Base-by-base conservation (phyloP, 1,140 invertebrate species). In the Trialeurodes vaporariorum region DNA sequence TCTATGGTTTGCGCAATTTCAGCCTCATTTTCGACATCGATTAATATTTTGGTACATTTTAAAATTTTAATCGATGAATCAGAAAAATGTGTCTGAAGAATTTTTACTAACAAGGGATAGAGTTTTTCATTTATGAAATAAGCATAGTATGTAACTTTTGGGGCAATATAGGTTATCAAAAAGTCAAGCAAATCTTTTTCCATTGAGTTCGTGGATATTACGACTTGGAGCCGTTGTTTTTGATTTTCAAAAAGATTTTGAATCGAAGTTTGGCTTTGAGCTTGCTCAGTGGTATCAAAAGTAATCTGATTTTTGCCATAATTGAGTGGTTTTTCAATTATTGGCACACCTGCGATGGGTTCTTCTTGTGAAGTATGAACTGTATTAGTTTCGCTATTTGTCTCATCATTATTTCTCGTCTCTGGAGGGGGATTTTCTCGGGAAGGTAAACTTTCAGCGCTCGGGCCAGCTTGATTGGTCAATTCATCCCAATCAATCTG, bases 361-460 rank as follows among this genome's bases (percentile, higher is more conserved):
- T 64, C 21, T 64, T 64, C 63, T 9, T 25, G 21, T 13, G 25
- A 27, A 23, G 25, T 23, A 25, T 64, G 63, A 2, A 64, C 63
- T 27, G 63, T 64, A 26, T 64, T 64, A 27, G 21, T 25, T 64
- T 64, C n/a, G n/a, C n/a, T n/a, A n/a, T n/a, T n/a, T n/a, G n/a
- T n/a, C n/a, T n/a, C n/a, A n/a, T n/a, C n/a, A n/a, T n/a, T n/a
- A n/a, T n/a, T n/a, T n/a, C n/a, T n/a, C n/a, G n/a, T n/a, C n/a
- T n/a, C n/a, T n/a, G n/a, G n/a, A n/a, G n/a, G n/a, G n/a, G n/a
- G n/a, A n/a, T n/a, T n/a, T n/a, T n/a, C n/a, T n/a, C n/a, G n/a
- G n/a, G n/a, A n/a, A n/a, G n/a, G n/a, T n/a, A n/a, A n/a, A n/a
- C n/a, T n/a, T n/a, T n/a, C n/a, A 25, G 25, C 61, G 23, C 9